Base-by-base conservation (phyloP, 1,140 invertebrate species). In the Neocloeon triangulifer region DNA sequence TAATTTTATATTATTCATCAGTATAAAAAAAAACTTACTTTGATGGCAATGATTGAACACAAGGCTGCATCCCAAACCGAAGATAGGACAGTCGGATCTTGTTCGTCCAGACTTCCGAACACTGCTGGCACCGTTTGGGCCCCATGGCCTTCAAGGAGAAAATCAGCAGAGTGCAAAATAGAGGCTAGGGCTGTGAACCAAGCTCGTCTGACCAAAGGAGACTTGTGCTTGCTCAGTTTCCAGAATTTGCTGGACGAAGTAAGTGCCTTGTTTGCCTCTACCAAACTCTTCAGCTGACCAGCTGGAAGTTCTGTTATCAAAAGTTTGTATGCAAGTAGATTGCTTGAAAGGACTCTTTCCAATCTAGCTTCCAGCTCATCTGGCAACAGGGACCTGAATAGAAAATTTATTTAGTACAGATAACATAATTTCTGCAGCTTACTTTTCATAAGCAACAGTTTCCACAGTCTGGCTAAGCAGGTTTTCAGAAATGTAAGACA, bases 301-400 rank as follows among this genome's bases (percentile, higher is more conserved):
- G 36, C 14, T 10, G 58, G 44, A 26, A 69, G 45, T 41, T 59
- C 56, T 25, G 62, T 56, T 17, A 73, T 43, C 41, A 71, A 69
- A 25, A 66, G 59, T 1, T 58, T 56, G 33, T 78, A 64, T 2
- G 63, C 69, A 42, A 70, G 62, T 5, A 84, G 51, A 43, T 65
- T 73, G 14, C 66, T 62, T 17, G 66, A 56, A 23, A 80, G 39
- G 13, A 79, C 49, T 38, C 73, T 58, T 37, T 70, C 58, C 49
- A 75, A 75, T 48, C 71, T 79, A 9, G 62, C 57, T 45, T 77
- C 68, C 42, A 70, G 63, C 45, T 81, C 77, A 45, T 82, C 77
- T 7, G 54, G 39, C 8, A 61, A 56, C 12, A 59, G 55, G 21
- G 47, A 55, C 41, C 60, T 66, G 34, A 40, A 33, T 14, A 43